These are phyloP conservation scores for Parnassius apollo DNA, from an alignment of 2,888 invertebrate species.

Conservation along the genomic window DNA sequence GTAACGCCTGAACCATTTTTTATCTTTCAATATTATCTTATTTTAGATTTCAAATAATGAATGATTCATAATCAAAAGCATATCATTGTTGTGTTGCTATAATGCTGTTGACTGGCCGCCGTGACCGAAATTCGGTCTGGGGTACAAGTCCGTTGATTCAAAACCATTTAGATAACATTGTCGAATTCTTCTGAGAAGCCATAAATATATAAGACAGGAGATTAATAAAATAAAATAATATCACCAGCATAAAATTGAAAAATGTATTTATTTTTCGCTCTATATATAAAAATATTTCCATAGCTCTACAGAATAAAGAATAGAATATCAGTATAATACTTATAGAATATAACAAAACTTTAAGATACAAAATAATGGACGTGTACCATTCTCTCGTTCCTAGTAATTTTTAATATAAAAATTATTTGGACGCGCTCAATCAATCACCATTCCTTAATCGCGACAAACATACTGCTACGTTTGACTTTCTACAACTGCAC, in stretches of 20 bases:
- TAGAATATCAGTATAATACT: slow-evolving; percentile 76
- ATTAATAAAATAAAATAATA: slow-evolving; percentile 10
- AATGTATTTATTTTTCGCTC: slow-evolving; percentile 70
- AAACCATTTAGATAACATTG: too few species aligned
- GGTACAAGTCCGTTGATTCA: too few species aligned
- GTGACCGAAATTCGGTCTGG: too few species aligned
- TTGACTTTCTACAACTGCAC: slow-evolving; percentile 15
- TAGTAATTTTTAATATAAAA: slow-evolving; percentile 74
- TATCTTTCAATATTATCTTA: too few species aligned
- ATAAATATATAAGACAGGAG: too few species aligned
- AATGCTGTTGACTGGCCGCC: too few species aligned
- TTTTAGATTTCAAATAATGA: too few species aligned
- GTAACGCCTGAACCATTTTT: too few species aligned
- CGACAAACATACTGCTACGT: slow-evolving; percentile 13
- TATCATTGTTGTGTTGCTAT: too few species aligned
- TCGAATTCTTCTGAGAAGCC: too few species aligned
- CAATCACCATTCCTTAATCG: slow-evolving; percentile 33
- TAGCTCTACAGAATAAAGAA: slow-evolving; percentile 72
- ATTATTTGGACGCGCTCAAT: slow-evolving; percentile 58
- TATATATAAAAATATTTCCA: slow-evolving; percentile 71
- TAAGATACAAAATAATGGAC: slow-evolving; percentile 59
- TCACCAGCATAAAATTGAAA: slow-evolving; percentile 47
- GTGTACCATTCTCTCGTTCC: slow-evolving; percentile 62
- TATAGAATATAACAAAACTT: slow-evolving; percentile 49
- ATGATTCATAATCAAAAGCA: too few species aligned